phyloP scores from a whole-genome alignment of 2,888 invertebrate species.

The Aspidapion aeneum region DNA sequence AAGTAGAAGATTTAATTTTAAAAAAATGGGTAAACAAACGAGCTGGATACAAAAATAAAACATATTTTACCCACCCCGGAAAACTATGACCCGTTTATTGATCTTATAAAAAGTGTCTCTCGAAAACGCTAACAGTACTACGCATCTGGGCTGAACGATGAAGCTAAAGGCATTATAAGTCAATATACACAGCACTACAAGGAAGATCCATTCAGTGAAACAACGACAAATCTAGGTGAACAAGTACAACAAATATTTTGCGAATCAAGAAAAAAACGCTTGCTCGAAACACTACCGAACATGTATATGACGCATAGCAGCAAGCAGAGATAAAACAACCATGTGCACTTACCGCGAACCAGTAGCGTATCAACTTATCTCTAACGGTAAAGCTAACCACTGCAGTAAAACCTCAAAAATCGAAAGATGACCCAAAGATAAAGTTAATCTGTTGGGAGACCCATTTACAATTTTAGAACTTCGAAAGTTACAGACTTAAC shows the following conservation, averaged over 20 bases:
- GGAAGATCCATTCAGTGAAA: too few relatives aligned
- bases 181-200: too few relatives aligned
- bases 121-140: background rate
- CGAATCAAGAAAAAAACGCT: background rate
- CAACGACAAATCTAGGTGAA: background rate
- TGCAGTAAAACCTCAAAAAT: too few relatives aligned
- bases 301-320: background rate
- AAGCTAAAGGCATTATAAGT: background rate
- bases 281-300: background rate
- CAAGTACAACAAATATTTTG: background rate
- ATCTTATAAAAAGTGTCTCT: background rate
- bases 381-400: too few relatives aligned
- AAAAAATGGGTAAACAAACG: background rate
- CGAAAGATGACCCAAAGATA: too few relatives aligned
- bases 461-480: constrained; percentile 4
- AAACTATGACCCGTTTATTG: background rate
- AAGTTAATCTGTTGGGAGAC: too few relatives aligned
- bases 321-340: too few relatives aligned
- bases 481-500: background rate
- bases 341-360: too few relatives aligned
- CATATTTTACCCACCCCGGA: background rate
- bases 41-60: background rate
- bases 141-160: background rate
- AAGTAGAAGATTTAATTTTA: background rate
- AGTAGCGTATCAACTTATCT: too few relatives aligned